phyloP scores from a whole-genome alignment of 1,140 invertebrate genomes.

The Lanistes nyassanus region DNA sequence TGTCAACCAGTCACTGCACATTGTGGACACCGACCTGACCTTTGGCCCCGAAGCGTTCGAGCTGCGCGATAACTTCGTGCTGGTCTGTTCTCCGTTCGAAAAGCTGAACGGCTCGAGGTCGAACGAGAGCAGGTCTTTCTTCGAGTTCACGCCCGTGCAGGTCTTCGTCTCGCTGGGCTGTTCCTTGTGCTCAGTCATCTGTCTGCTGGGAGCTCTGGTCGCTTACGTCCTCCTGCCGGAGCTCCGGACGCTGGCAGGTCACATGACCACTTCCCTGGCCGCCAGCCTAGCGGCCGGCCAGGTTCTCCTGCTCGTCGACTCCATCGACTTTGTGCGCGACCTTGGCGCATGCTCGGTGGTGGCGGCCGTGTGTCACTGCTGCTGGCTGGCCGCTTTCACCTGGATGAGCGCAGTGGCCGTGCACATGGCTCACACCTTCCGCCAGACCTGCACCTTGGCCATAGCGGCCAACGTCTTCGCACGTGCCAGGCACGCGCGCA shows the following conservation, averaged over 20 bases:
- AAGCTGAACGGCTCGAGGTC: conserved; percentile 7
- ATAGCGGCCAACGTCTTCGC: conserved; percentile 2
- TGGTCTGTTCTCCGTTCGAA: conserved; percentile 17
- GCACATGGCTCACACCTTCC: conserved; percentile 43
- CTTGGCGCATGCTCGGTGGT: conserved; percentile 61
- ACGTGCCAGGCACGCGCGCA: neutral
- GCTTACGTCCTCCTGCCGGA: conserved; percentile 61
- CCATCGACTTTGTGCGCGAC: conserved; percentile 8
- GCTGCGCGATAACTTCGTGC: conserved; percentile 3
- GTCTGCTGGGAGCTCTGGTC: conserved; percentile 62
- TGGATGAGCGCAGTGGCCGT: conserved; percentile 93
- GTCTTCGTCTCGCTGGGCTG: conserved; percentile 47
- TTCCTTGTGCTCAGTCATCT: conserved; percentile 62
- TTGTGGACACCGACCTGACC: conserved; percentile 7
- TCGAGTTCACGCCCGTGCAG: conserved; percentile 10
- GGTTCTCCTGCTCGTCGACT: neutral
- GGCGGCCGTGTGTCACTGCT: conserved; percentile 86
- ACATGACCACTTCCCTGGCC: conserved; percentile 64
- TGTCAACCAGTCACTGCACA: conserved; percentile 7
- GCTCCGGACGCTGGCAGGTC: conserved; percentile 66
- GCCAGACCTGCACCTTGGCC: neutral
- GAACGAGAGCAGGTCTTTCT: conserved; percentile 1
- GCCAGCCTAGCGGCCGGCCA: conserved; percentile 9
- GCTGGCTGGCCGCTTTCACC: conserved; percentile 90
- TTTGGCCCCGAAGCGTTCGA: conserved; percentile 1